Percentiles rank a stretch among this genome's conserved stretches.
Conservation (phyloP, 2,113 vertebrate genomes). For the Salvator merianae region DNA sequence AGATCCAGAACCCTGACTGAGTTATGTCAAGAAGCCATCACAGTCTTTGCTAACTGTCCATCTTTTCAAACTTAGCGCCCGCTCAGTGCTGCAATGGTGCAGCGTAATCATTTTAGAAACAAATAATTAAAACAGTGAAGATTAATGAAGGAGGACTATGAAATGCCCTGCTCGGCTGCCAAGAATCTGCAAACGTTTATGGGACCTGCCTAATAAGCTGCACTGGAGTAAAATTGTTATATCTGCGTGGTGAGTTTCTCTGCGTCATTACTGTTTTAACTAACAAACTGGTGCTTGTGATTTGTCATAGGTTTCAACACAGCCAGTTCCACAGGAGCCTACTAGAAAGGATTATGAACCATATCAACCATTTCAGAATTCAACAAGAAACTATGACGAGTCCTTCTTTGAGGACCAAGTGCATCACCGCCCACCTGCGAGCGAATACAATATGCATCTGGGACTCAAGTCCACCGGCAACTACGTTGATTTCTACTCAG, state of each 20-base stretch:
- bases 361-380: conserved; percentile 94
- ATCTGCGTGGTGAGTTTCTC: neutral
- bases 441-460: conserved; percentile 98
- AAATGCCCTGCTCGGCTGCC: neutral
- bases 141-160: neutral
- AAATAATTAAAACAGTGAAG: neutral
- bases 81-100: neutral
- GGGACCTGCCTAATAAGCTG: neutral
- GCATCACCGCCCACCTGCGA: conserved; percentile 86
- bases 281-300: conserved; percentile 19
- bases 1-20: neutral
- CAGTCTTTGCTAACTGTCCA: neutral
- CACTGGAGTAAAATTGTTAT: neutral
- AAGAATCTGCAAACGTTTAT: neutral
- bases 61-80: conserved; percentile 7
- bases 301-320: conserved; percentile 82
- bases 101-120: neutral
- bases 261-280: rapidly evolving
- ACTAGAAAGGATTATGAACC: conserved; percentile 93
- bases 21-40: neutral
- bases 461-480: conserved; percentile 99
- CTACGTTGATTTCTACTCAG: conserved; percentile 99
- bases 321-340: conserved; percentile 92
- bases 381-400: conserved; percentile 93
- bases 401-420: conserved; percentile 91